A percentile compares a stretch with the other conserved stretches of the same genome.
Evolutionary conservation across 1,140 invertebrate genomes (phyloP).

Genomic region (Lordiphosa stackelbergi): DNA sequence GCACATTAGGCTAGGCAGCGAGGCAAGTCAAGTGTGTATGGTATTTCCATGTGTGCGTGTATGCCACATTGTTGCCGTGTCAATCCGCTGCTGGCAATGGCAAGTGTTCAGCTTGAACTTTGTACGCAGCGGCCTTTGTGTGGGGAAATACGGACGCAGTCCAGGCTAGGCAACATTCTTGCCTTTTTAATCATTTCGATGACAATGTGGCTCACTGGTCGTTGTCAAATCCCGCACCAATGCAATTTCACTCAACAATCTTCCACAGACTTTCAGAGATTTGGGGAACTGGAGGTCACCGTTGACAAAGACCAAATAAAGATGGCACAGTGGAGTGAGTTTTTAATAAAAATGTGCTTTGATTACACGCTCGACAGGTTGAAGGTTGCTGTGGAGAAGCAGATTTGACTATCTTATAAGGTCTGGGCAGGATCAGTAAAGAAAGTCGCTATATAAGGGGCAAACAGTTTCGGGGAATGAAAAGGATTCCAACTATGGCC

Average conservation of each 20-base stretch:
- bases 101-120: constrained; percentile 56
- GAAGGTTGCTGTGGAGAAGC: too few relatives aligned
- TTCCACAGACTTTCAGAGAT: constrained; percentile 29
- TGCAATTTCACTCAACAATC: constrained; percentile 6
- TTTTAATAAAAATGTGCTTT: too few relatives aligned
- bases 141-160: not conserved
- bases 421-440: too few relatives aligned
- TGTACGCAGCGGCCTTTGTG: constrained; percentile 22
- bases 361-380: too few relatives aligned
- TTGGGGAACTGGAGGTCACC: constrained; percentile 6
- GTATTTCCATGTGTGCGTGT: constrained; percentile 4
- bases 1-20: constrained; percentile 28
- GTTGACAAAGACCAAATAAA: not conserved
- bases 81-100: constrained; percentile 44
- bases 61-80: constrained; percentile 59
- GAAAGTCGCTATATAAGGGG: too few relatives aligned
- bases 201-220: constrained; percentile 32
- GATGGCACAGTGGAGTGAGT: not conserved
- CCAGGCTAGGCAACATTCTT: constrained; percentile 23
- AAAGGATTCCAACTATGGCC: too few relatives aligned
- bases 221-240: constrained; percentile 6
- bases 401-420: too few relatives aligned
- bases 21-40: constrained; percentile 7
- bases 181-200: constrained; percentile 59
- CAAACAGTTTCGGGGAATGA: too few relatives aligned